Evolutionary conservation across 2,888 invertebrate species (phyloP), one percentile per base, ranked within the genome.

Genomic region (Exocentrus adspersus): DNA sequence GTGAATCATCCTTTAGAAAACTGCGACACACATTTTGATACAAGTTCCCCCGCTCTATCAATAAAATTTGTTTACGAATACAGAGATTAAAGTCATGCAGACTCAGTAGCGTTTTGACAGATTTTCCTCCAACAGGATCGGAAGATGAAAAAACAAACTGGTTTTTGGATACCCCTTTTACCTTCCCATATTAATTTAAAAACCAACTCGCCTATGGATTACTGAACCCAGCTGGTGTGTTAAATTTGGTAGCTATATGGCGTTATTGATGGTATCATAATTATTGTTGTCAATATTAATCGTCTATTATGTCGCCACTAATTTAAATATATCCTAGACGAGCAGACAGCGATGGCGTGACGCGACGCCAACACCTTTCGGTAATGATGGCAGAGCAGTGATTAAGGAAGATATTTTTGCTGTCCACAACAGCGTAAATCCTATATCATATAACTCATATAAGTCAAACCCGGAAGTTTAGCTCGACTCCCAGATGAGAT

Each of bases 1-100:
- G 32, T 51, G 51, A 51, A 19, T 51, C 51, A 51, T 32, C 51
- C 51, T 51, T 28, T 51, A 32, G 51, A 51, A 51, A 51, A 37
- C 32, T 19, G 37, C 51, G 51, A 32, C 51, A 51, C 16, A 51
- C 51, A 51, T 51, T 51, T 12, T 32, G 37, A 32, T 51, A 32
- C 37, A 12, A 17, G 12, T 32, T 10, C 17, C 19, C 14, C 48
- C 48, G 48, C 48, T 2, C 21, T 48, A 24, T 24, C 24, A 48
- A 48, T 48, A 48, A 48, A 48, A 21, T 48, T 48, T 48, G 24
- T 48, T 46, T 12, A 30, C 28, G 17, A 30, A 17, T 17, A 51
- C 5, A 51, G 16, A 7, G 4, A 7, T 24, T 24, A 7, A 3
- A 7, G 7, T 24, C 24, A 24, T 24, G 7, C 24, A 7, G 3